phyloP scores from a whole-genome alignment of 2,797 vertebrate genomes.

The Urosaurus nigricauda region DNA sequence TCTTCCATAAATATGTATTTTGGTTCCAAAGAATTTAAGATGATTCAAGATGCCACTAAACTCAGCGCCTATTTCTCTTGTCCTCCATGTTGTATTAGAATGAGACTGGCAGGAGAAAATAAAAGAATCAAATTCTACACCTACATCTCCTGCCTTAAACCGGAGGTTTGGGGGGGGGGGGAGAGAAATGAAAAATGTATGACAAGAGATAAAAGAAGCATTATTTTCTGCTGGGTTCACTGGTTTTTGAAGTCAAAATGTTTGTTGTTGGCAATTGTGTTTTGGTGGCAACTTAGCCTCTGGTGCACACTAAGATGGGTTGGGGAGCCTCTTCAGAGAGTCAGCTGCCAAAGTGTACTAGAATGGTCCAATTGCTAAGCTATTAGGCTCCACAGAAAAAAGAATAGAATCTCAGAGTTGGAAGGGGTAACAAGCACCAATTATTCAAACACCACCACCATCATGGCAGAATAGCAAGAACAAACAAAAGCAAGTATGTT shows the following conservation, averaged over 20 bases:
- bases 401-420: too few relatives aligned
- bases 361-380: conserved; percentile 45
- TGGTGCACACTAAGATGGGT: conserved; percentile 6
- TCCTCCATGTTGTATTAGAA: neutral
- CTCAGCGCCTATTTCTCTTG: neutral
- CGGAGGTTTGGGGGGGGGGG: neutral
- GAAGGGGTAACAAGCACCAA: too few relatives aligned
- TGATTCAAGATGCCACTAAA: conserved; percentile 6
- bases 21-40: conserved; percentile 35
- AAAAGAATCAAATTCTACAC: conserved; percentile 51
- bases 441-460: too few relatives aligned
- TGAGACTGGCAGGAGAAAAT: conserved; percentile 9
- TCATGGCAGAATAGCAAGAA: too few relatives aligned
- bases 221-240: conserved; percentile 35
- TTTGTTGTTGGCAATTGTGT: conserved; percentile 69
- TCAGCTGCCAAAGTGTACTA: conserved; percentile 7
- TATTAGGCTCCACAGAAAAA: neutral
- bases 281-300: conserved; percentile 61
- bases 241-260: conserved; percentile 59
- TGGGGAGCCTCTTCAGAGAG: neutral
- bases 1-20: conserved; percentile 5
- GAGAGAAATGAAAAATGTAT: conserved; percentile 53
- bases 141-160: conserved; percentile 50
- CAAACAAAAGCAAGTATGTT: too few relatives aligned
- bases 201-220: conserved; percentile 59